Percentiles rank a stretch among this genome's conserved stretches.
Conservation (phyloP, 2,888 invertebrate genomes). For the Oscheius sp. region DNA sequence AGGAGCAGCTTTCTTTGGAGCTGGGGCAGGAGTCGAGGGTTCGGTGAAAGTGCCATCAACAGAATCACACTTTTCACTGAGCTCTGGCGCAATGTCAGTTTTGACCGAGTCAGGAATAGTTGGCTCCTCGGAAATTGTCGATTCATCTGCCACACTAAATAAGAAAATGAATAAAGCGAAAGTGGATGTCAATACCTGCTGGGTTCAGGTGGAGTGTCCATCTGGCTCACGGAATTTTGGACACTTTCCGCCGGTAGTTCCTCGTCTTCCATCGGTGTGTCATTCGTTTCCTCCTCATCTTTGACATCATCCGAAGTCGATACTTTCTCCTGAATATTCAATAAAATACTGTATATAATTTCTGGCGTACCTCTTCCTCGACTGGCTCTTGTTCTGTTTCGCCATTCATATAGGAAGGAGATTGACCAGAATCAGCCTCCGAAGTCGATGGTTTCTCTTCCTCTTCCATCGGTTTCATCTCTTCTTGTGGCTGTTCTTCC, state of each 20-base stretch:
- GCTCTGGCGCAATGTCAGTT: conserved; percentile 12
- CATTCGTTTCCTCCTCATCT: neutral
- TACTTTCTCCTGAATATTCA: no score
- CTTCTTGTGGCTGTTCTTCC: conserved; percentile 14
- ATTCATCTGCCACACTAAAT: conserved; percentile 5
- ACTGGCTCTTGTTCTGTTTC: conserved; percentile 22
- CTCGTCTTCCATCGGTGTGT: conserved; percentile 8
- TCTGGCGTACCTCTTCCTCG: neutral
- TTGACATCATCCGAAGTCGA: no score
- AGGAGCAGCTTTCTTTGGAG: conserved; percentile 3
- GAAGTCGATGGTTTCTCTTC: conserved; percentile 20
- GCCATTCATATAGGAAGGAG: neutral
- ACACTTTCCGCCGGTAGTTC: conserved; percentile 17
- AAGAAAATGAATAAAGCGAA: neutral
- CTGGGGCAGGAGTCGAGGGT: conserved; percentile 40
- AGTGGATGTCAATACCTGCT: no score
- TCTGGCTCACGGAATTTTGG: conserved; percentile 18
- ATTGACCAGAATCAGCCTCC: conserved; percentile 13
- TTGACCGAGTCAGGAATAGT: conserved; percentile 18
- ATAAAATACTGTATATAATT: no score
- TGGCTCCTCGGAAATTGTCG: conserved; percentile 11
- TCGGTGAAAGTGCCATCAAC: conserved; percentile 48
- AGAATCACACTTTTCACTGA: conserved; percentile 14
- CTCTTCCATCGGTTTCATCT: conserved; percentile 5
- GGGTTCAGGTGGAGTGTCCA: conserved; percentile 13